Evolutionary conservation across 1,140 invertebrate species (phyloP), one percentile per base, ranked within the genome.

Genomic region (Panagrolaimus sp.): DNA sequence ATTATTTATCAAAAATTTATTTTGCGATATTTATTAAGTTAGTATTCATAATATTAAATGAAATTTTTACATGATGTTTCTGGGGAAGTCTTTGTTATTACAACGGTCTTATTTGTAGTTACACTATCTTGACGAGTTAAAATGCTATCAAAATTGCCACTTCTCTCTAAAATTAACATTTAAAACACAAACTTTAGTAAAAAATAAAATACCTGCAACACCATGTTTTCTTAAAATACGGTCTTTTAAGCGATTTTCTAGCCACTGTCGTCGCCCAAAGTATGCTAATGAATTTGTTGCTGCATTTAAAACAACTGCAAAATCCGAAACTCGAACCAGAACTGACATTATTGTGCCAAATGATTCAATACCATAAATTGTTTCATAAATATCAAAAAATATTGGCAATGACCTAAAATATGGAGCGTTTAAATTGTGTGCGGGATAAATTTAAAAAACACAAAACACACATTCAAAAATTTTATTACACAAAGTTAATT

Each of bases 251-350:
- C 57, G 66, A 16, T 67, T 71, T 31, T 64, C 44, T 16, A 44
- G 14, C 38, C 63, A 44, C 31, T 64, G 44, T 27, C 31, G 20
- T 16, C 72, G 66, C 0, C 74, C 74, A 62, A 76, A 78, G 68
- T 76, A 76, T n/a, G 74, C 74, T 27, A 76, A 66, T 5, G 74
- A 78, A 71, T 76, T 76, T 57, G 74, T 79, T 5, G 74, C 74
- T 25, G 63, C 51, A 67, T 76, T 76, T 27, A 76, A 43, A 27
- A 76, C 72, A 47, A 76, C 76, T n/a, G 48, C 72, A 57, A 76
- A 76, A 65, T 76, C 74, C 16, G 74, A 76, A 13, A 78, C 44
- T 16, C 76, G 47, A n/a, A 76, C 76, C 5, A 76, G 62, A 31
- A 74, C 66, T 16, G 72, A 66, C n/a, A 76, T 62, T 23, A 75